These are phyloP conservation scores for Echiichthys vipera DNA, from an alignment of 2,797 vertebrate genomes.

Conservation along the genomic window DNA sequence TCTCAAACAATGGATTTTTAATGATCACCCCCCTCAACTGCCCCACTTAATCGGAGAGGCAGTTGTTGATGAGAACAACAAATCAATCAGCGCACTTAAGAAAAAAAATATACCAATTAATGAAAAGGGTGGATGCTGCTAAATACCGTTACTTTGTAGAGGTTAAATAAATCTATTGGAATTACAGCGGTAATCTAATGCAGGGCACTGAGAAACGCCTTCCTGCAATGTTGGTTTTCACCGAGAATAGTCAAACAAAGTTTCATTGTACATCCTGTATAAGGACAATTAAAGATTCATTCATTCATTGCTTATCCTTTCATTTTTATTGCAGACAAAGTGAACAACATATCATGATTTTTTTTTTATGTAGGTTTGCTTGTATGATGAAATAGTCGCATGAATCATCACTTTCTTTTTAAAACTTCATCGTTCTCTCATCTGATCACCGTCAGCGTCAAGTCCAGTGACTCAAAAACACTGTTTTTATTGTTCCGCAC, in stretches of 20 bases:
- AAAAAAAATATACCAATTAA: conserved; percentile 39
- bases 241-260: no score
- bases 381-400: no score
- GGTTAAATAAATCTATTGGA: conserved; percentile 50
- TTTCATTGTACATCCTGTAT: no score
- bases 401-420: no score
- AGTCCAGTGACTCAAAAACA: background rate
- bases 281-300: no score
- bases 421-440: no score
- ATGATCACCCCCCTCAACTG: conserved; percentile 55
- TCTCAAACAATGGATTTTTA: conserved; percentile 77
- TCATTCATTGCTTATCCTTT: no score
- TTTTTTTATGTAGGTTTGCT: no score
- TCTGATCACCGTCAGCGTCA: background rate
- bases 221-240: background rate
- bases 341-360: no score
- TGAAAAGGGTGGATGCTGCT: conserved; percentile 33
- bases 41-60: conserved; percentile 35
- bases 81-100: conserved; percentile 61
- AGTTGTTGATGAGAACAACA: conserved; percentile 65
- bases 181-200: conserved; percentile 32
- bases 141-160: conserved; percentile 46
- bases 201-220: background rate
- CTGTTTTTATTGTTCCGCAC: conserved; percentile 7
- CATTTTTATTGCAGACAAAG: no score